Percentiles rank a stretch among this genome's conserved stretches.
Conservation (phyloP, 37 sponge, comb jelly and placozoan species). For the Eunapius fragilis region DNA sequence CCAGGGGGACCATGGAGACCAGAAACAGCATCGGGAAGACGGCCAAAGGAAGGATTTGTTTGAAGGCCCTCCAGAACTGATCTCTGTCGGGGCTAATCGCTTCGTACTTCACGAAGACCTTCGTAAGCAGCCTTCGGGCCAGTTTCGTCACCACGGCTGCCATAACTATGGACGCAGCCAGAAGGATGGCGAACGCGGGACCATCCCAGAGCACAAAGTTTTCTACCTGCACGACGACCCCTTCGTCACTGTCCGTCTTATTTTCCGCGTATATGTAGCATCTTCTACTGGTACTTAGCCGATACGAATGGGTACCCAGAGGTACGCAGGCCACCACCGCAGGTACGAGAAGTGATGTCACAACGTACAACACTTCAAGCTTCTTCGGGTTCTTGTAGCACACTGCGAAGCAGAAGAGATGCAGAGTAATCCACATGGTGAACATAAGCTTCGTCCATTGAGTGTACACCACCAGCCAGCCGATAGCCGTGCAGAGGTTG, state of each 20-base stretch:
- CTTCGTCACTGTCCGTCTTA: background rate
- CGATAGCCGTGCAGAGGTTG: too few relatives aligned
- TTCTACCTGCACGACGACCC: background rate
- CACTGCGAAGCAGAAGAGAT: too few relatives aligned
- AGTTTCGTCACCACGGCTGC: background rate
- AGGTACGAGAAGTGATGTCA: too few relatives aligned
- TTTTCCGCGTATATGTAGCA: background rate
- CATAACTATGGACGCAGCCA: background rate
- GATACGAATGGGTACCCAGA: too few relatives aligned
- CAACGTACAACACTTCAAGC: too few relatives aligned
- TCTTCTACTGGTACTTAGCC: too few relatives aligned
- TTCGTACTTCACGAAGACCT: background rate
- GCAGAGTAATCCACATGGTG: too few relatives aligned
- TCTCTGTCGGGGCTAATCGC: background rate
- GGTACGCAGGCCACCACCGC: too few relatives aligned
- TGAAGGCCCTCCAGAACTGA: background rate
- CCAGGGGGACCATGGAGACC: background rate
- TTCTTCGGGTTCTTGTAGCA: too few relatives aligned
- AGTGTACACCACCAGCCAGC: too few relatives aligned
- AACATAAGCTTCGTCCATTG: too few relatives aligned
- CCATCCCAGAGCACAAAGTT: background rate
- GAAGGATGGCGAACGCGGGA: background rate
- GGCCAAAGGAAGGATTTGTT: background rate
- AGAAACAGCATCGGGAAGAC: background rate
- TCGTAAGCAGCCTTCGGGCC: background rate